Evolutionary conservation across 2,797 vertebrate species (phyloP).

Genomic region (Cyclura pinguis): DNA sequence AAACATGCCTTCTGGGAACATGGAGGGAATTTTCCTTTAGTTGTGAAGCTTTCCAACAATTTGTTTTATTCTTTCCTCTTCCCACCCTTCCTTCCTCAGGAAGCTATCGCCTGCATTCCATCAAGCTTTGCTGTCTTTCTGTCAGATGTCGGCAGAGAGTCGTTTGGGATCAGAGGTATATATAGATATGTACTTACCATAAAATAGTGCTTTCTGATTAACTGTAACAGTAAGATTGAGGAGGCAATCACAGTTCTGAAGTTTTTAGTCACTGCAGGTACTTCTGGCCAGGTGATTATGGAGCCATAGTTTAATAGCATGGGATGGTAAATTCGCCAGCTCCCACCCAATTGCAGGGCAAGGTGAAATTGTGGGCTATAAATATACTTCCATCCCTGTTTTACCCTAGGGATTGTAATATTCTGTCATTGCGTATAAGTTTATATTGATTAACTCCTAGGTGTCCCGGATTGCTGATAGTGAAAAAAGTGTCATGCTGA

Average conservation of each 20-base stretch:
- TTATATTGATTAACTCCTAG: conserved; percentile 75
- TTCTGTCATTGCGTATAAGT: not conserved
- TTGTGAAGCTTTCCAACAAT: conserved; percentile 34
- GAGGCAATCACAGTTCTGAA: not conserved
- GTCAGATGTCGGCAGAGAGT: conserved; percentile 97
- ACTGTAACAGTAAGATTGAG: not conserved
- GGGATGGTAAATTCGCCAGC: not conserved
- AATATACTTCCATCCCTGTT: not conserved
- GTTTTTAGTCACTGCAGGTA: not conserved
- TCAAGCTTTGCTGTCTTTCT: conserved; percentile 97
- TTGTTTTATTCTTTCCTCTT: not conserved
- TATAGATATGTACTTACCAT: conserved; percentile 53
- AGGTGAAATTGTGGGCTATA: not conserved
- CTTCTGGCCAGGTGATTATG: conserved; percentile 9
- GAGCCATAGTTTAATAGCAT: not conserved
- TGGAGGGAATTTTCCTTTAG: not conserved
- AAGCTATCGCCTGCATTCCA: conserved; percentile 95
- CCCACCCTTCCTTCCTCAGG: conserved; percentile 73
- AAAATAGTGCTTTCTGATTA: conserved; percentile 23
- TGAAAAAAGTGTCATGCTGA: conserved; percentile 96
- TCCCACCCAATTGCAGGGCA: not conserved
- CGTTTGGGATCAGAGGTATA: conserved; percentile 96
- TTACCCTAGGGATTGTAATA: conserved; percentile 4
- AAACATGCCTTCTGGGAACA: too few species aligned
- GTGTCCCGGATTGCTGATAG: conserved; percentile 97